Evolutionary conservation across 2,113 vertebrate species (phyloP), one percentile per base, ranked within the genome.

Genomic region (Oryzias javanicus): DNA sequence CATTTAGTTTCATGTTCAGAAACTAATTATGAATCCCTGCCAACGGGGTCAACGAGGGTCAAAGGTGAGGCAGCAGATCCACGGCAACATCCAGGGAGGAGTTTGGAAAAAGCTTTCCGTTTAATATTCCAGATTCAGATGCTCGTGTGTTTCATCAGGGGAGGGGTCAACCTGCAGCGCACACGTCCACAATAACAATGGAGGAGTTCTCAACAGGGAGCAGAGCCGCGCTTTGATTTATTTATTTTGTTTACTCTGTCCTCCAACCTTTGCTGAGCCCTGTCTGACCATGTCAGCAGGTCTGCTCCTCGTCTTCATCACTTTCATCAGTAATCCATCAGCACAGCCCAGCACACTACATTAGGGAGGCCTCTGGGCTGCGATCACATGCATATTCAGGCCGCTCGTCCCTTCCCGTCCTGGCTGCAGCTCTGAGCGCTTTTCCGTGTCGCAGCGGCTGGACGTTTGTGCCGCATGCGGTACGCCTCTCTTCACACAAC

Each of bases 151-250:
- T 3, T 10, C 8, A 35, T 7, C 8, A 35, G 8, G 17, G 7
- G 57, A 45, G 46, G 40, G 19, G 64, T 60, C 70, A 47, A 19
- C 27, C 18, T 71, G 60, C 25, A 52, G 48, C 27, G 41, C n/a
- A 42, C 27, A 29, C 14, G 3, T 35, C 29, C 8, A 35, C 29
- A 19, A 44, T 25, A 50, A 35, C 44, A 25, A 27, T 27, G 15
- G 46, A 42, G n/a, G 48, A 42, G 58, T 44, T 44, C 72, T 74
- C 84, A 80, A 76, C 68, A 79, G 82, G 76, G 78, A 72, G 81
- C 77, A 83, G 76, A 60, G 76, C 76, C 67, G 69, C 55, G 69
- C 76, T 76, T 65, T 50, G 20, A 49, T 60, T 60, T 60, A 35
- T 35, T 50, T 66, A 19, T 48, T 20, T 35, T 19, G 47, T 20